Evolutionary conservation across 2,113 vertebrate species (phyloP), one percentile per base, ranked within the genome.

Genomic region (Neolamprologus brichardi): DNA sequence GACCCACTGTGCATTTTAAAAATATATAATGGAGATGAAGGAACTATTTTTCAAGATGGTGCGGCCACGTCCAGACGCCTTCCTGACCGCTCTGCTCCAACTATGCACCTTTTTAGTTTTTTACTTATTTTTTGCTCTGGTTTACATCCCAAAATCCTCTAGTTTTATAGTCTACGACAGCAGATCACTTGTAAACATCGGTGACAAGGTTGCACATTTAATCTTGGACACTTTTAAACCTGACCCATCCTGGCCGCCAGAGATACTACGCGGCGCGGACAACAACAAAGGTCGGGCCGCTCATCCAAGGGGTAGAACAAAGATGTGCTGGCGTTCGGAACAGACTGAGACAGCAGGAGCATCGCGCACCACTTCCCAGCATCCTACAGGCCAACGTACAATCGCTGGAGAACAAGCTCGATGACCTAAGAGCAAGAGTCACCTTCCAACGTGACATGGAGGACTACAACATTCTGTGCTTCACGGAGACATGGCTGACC

Each of bases 211-310:
- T 51, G 2, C 49, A 51, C 49, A n/a, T 51, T n/a, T n/a, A n/a
- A n/a, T 51, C 0, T 51, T 51, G 49, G 17, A 2, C 17, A 2
- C 49, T n/a, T 51, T 51, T 51, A n/a, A 51, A 9, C 17, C 8
- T 0, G 17, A n/a, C 49, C 49, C 49, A 51, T 51, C 17, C 49
- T n/a, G 49, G 49, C 49, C 0, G 3, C 49, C 8, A 2, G 49
- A 51, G 17, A 51, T n/a, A 51, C 0, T 0, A n/a, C 4, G 3
- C 0, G 0, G 49, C 2, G 8, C 17, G 1, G 8, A 51, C 0
- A 51, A 51, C 49, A 51, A 9, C 49, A 51, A 51, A 18, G 8
- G 46, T 0, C 7, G 4, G 46, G 7, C 7, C 15, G 1, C 46
- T 49, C 15, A 18, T 2, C 15, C 1, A 0, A 49, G 15, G 46